Base-by-base conservation (phyloP, 2,113 vertebrate species). In the Dipodomys ordii region DNA sequence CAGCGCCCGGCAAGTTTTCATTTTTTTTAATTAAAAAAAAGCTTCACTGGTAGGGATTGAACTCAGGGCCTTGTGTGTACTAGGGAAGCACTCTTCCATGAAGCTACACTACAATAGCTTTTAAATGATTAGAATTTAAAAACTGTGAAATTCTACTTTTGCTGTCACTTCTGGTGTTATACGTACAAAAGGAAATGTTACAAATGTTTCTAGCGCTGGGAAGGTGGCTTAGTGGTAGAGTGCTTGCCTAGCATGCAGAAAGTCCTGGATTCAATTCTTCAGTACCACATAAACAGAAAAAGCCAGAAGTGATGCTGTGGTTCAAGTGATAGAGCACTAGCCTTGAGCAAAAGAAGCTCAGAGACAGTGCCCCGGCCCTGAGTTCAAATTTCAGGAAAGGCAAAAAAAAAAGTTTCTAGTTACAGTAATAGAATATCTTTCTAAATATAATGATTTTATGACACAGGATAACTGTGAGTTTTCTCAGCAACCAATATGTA, bases 391-490 rank as follows among this genome's bases (percentile, higher is more conserved):
- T 39, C 39, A 39, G 39, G 4, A 39, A 39, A 39, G 39, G 39
- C 39, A 39, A 39, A 39, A 39, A 39, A 39, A 39, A 53, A 57
- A 57, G 53, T 57, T 57, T 57, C 53, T 57, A 57, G 15, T 16
- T 57, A 57, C 15, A 18, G 15, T 57, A 57, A 57, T 57, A 57
- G 53, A 57, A 57, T 49, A 18, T 23, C 28, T 88, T 92, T 88
- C 32, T 68, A 84, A 77, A 87, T 85, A 57, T 60, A 94, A 23
- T 88, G 71, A 91, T 74, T 79, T 91, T 65, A 82, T 88, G 84
- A 28, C 57, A 79, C 71, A 84, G n/a, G 86, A 88, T 19, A 84
- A 72, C 11, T 77, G 35, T 27, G 35, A 78, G n/a, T 27, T 84
- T 57, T 35, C 83, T 94, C 78, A 83, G 87, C 83, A 80, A 92